Percentiles rank a stretch among this genome's conserved stretches.
Evolutionary conservation across 1,140 invertebrate species (phyloP).

Genomic region (Eurytemora carolleeae): DNA sequence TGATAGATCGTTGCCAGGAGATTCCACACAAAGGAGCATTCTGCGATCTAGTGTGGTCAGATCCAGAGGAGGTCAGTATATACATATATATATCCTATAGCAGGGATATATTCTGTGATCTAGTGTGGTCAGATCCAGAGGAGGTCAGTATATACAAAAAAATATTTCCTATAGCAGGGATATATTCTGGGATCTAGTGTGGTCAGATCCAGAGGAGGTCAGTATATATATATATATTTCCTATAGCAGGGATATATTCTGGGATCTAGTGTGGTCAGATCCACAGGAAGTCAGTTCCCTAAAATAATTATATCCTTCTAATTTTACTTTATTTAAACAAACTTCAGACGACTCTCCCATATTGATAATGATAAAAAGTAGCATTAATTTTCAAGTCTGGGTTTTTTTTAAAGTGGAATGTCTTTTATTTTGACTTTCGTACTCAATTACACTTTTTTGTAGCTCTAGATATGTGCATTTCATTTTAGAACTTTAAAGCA

Average conservation of each 20-base stretch:
- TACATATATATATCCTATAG: too few species aligned
- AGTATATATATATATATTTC: too few species aligned
- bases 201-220: constrained; percentile 83
- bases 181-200: constrained; percentile 78
- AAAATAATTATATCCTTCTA: too few species aligned
- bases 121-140: constrained; percentile 92
- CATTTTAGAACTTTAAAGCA: too few species aligned
- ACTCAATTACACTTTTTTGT: too few species aligned
- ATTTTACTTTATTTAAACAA: constrained; percentile 68
- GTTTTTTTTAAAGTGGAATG: too few species aligned
- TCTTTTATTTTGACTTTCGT: too few species aligned
- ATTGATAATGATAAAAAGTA: too few species aligned
- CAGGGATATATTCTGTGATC: constrained; percentile 62
- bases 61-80: constrained; percentile 72
- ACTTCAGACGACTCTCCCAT: constrained; percentile 97
- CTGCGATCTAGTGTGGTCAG: constrained; percentile 87
- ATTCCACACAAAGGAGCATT: constrained; percentile 42
- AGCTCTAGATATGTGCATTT: too few species aligned
- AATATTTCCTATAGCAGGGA: too few species aligned
- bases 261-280: constrained; percentile 89
- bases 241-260: constrained; percentile 57
- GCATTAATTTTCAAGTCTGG: too few species aligned
- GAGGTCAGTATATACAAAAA: too few species aligned
- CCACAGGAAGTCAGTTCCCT: constrained; percentile 68
- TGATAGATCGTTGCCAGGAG: constrained; percentile 70